Evolutionary conservation across 1,140 invertebrate species (phyloP), one percentile per base, ranked within the genome.

Genomic region (Calliphora vicina): DNA sequence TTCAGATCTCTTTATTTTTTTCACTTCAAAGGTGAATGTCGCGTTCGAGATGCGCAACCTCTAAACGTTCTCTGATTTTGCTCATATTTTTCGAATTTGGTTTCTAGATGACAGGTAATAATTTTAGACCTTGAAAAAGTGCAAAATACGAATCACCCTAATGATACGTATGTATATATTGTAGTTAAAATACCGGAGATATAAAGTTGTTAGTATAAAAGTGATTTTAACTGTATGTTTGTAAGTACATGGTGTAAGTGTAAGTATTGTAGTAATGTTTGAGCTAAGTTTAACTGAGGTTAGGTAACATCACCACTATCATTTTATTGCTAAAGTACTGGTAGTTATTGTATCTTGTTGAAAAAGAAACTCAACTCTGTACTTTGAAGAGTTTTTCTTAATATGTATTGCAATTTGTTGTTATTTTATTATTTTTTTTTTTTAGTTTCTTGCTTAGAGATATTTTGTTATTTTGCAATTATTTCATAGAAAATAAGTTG

Each of bases 261-360:
- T n/a, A n/a, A n/a, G n/a, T 76, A 73, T 73, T 73, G 27, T 15
- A 27, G 72, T 57, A 57, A 57, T 57, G 15, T 57, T 57, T 57
- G 50, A 57, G 50, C 5, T 57, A 57, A 57, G 20, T 67, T 67
- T 67, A 67, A 67, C 61, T 67, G 61, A 67, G 20, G 61, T 67
- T 67, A 67, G 61, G 20, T 67, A 67, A 67, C 6, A 67, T 23
- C 61, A 67, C n/a, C 61, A 67, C 61, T 67, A 67, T 67, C 61
- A 67, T 67, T 57, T 57, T n/a, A 57, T 57, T 57, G n/a, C 50
- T n/a, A 35, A 35, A 35, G 35, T 35, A 35, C 15, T 57, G 2
- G 15, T 57, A n/a, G 50, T 57, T 57, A 57, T 57, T 57, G 50
- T 17, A n/a, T 17, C n/a, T 35, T 35, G 35, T 35, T 35, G 35